Base-by-base conservation (phyloP, 2,113 vertebrate genomes). In the Columba janthina region DNA sequence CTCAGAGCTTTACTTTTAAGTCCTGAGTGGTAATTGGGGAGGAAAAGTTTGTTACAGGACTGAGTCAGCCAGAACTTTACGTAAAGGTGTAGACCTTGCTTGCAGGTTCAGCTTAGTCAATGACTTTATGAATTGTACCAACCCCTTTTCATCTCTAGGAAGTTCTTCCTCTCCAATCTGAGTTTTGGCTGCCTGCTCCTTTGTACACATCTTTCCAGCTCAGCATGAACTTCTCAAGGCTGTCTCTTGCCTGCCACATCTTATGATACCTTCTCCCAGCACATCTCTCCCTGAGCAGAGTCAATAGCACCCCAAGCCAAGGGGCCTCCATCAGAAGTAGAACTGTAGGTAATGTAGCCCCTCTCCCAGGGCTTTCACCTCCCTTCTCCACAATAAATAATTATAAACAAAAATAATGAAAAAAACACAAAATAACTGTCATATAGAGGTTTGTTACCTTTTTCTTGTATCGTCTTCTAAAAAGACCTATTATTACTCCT, bases 21-120 rank as follows among this genome's bases (percentile, higher is more conserved):
- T 57, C 2, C 15, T 8, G 53, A 0, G 10, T 3, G 5, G 38
- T 69, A 80, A 51, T 1, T 1, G 2, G 22, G 19, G n/a, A 44
- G 26, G n/a, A 85, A 80, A 75, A 14, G 21, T 10, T 77, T 53
- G 13, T 70, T 42, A 18, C 16, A 31, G 40, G 42, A 81, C 13
- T 11, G 7, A 58, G 22, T 44, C 46, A 74, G 32, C 1, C 34
- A 65, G 18, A 66, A 40, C 31, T 74, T 31, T 2, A 74, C 18
- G 6, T 1, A 61, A 53, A 46, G 0, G 0, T 16, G 6, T 34
- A 76, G 38, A 11, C 53, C 32, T 79, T 56, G 32, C 62, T 51
- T 80, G 46, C 51, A 70, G 24, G 28, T 56, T 73, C 6, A 29
- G 22, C 46, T 84, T 60, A 64, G 57, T 51, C 38, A 42, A 14